Evolutionary conservation across 2,888 invertebrate genomes (phyloP).

Genomic region (Congeria kusceri): DNA sequence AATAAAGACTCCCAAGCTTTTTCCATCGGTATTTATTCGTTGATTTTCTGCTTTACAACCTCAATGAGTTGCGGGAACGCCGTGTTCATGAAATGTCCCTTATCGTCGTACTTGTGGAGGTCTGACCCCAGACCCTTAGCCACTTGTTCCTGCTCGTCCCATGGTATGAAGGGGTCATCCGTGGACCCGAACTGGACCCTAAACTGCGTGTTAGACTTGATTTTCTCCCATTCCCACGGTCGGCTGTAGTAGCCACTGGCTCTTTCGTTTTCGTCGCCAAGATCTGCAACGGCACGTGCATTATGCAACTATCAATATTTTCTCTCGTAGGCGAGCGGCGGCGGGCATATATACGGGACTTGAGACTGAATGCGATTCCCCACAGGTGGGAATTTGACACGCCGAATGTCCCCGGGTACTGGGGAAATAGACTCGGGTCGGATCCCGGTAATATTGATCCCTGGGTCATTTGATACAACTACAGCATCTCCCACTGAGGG

Average conservation of each 20-base stretch:
- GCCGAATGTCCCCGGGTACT: no score
- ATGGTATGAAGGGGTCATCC: slow-evolving; percentile 81
- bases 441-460: no score
- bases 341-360: no score
- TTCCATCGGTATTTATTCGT: not conserved
- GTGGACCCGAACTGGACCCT: slow-evolving; percentile 81
- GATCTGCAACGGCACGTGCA: no score
- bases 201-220: slow-evolving; percentile 72
- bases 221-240: slow-evolving; percentile 81
- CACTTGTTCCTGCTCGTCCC: slow-evolving; percentile 77
- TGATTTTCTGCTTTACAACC: slow-evolving; percentile 67
- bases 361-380: no score
- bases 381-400: no score
- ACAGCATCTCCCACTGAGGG: no score
- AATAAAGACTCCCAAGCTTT: no score
- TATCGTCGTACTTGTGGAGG: slow-evolving; percentile 73
- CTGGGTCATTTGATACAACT: no score
- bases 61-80: slow-evolving; percentile 78
- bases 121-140: slow-evolving; percentile 71
- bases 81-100: slow-evolving; percentile 80
- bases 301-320: no score
- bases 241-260: slow-evolving; percentile 81
- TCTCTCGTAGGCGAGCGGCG: no score
- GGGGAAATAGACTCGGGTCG: no score
- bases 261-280: slow-evolving; percentile 77